These are phyloP conservation scores for Triplophysa siluroides DNA, from an alignment of 2,113 vertebrate species.

Conservation along the genomic window DNA sequence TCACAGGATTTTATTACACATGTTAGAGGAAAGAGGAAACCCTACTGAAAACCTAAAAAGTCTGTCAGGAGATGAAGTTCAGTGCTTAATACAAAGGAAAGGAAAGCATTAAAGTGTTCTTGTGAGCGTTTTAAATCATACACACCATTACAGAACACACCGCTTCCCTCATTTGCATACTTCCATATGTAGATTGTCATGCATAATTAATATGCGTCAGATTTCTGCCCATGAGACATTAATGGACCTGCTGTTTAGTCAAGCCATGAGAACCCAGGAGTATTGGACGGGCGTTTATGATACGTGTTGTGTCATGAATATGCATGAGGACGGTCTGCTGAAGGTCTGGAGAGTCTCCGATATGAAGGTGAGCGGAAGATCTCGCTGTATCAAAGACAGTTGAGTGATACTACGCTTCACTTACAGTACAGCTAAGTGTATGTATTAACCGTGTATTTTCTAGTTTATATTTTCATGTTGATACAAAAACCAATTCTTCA, in stretches of 20 bases:
- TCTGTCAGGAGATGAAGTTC: background rate
- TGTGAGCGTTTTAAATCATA: background rate
- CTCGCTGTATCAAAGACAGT: too few relatives aligned
- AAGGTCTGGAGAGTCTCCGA: background rate
- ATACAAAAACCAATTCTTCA: too few relatives aligned
- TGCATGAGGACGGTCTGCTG: background rate
- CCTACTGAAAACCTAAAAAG: background rate
- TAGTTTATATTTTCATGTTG: too few relatives aligned
- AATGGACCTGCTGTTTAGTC: slow-evolving; percentile 13
- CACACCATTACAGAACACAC: background rate
- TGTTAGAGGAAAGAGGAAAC: too few relatives aligned
- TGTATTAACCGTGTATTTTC: too few relatives aligned
- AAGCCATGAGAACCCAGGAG: background rate
- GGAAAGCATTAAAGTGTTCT: background rate
- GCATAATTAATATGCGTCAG: slow-evolving; percentile 30
- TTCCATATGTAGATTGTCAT: slow-evolving; percentile 31
- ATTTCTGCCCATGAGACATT: background rate
- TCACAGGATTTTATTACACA: too few relatives aligned
- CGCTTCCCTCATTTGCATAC: slow-evolving; percentile 17
- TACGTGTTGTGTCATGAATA: background rate
- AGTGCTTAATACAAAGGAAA: background rate
- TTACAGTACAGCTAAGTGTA: too few relatives aligned
- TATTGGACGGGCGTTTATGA: background rate
- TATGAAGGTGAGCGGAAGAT: background rate
- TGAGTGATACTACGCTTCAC: too few relatives aligned